Conservation (phyloP, 2,888 invertebrate species). For the Ariolimax columbianus region DNA sequence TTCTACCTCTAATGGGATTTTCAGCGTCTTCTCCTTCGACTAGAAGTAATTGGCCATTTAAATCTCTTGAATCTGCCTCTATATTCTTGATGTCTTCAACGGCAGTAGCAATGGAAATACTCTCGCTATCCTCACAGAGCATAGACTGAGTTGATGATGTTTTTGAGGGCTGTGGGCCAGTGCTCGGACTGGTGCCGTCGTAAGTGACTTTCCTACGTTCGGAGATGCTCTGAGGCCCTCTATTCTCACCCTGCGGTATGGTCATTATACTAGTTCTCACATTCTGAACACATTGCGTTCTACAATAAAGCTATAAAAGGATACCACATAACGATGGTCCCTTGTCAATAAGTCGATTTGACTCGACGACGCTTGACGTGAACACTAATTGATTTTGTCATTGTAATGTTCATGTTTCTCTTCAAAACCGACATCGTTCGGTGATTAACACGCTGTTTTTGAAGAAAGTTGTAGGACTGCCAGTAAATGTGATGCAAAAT, state of each 20-base stretch:
- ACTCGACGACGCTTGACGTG: not conserved
- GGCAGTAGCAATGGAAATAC: not conserved
- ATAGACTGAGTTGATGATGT: not conserved
- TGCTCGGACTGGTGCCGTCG: conserved; percentile 38
- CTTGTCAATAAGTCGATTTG: not conserved
- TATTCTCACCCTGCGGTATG: conserved; percentile 48
- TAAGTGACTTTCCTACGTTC: conserved; percentile 50
- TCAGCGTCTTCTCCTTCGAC: not conserved
- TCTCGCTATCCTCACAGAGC: not conserved
- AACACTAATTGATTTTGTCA: not conserved
- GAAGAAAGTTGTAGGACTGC: too few relatives aligned
- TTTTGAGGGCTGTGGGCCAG: not conserved
- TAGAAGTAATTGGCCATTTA: not conserved
- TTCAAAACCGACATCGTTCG: not conserved
- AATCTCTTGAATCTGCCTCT: not conserved
- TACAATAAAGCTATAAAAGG: not conserved
- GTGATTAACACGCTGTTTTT: too few relatives aligned
- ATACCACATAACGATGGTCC: not conserved
- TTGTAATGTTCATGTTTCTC: not conserved
- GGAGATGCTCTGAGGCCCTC: conserved; percentile 47
- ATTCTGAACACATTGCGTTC: not conserved
- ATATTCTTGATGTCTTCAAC: not conserved
- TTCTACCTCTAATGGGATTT: not conserved
- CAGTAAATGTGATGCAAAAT: too few relatives aligned
- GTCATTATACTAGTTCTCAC: conserved; percentile 44